A percentile compares a stretch with the other conserved stretches of the same genome.
These are phyloP conservation scores for Salminus brasiliensis DNA, from an alignment of 2,113 vertebrate species.

Conservation along the genomic window DNA sequence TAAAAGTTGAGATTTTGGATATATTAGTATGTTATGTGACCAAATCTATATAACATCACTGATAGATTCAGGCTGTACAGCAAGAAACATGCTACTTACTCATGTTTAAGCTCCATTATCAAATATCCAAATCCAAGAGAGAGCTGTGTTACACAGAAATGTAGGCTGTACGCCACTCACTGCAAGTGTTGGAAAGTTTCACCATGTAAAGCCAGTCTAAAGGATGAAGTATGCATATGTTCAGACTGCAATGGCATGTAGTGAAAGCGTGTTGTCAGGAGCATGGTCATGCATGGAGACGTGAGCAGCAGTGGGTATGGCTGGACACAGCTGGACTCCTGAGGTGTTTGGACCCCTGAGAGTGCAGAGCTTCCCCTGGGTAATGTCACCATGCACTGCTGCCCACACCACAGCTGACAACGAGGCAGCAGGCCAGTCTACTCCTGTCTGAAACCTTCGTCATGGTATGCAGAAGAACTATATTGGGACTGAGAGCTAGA, in stretches of 20 bases:
- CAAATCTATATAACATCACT: no score
- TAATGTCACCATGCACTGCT: constrained; percentile 34
- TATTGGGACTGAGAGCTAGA: not conserved
- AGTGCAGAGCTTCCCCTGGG: constrained; percentile 17
- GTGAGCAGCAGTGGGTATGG: constrained; percentile 21
- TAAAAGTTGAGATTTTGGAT: no score
- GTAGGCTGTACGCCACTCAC: not conserved
- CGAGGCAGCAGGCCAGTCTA: constrained; percentile 18
- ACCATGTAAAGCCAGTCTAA: not conserved
- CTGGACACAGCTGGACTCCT: constrained; percentile 25
- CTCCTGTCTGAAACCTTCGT: constrained; percentile 28
- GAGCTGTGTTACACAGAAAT: not conserved
- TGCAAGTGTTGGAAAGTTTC: not conserved
- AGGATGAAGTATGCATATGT: not conserved
- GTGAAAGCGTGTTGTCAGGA: constrained; percentile 3
- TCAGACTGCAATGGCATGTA: not conserved
- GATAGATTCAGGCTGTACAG: no score
- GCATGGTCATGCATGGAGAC: constrained; percentile 4
- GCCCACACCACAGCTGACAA: constrained; percentile 27
- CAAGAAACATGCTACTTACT: no score
- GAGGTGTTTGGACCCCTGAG: constrained; percentile 26
- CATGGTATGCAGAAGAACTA: constrained; percentile 2
- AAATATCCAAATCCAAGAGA: no score
- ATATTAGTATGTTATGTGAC: no score
- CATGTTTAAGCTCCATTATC: no score